These are phyloP conservation scores for Lipophrys pholis DNA, from an alignment of 2,113 vertebrate species.

Conservation along the genomic window DNA sequence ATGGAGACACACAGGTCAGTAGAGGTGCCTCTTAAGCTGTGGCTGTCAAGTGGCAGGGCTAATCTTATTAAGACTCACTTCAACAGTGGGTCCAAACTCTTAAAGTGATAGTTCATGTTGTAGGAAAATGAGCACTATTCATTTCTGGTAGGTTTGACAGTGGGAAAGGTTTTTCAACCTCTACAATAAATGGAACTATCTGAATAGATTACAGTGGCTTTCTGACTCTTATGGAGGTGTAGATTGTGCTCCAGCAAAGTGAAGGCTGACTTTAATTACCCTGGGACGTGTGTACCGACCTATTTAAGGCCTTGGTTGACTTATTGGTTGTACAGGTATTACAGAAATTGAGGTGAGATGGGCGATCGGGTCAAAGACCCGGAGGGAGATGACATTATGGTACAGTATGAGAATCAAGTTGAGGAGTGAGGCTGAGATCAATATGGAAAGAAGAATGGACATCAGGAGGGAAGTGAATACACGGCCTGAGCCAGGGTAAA, in stretches of 20 bases:
- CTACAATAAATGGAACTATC: not conserved
- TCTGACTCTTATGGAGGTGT: not conserved
- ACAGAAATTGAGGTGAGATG: constrained; percentile 9
- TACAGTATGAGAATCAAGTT: not conserved
- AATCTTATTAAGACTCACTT: constrained; percentile 78
- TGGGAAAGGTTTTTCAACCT: not conserved
- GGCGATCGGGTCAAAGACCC: constrained; percentile 5
- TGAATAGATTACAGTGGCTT: not conserved
- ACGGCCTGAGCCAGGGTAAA: not conserved
- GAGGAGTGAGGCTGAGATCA: constrained; percentile 1
- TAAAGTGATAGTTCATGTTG: constrained; percentile 63
- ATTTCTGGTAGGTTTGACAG: not conserved
- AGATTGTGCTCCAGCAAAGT: constrained; percentile 11
- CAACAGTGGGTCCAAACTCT: constrained; percentile 46
- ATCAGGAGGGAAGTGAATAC: constrained; percentile 16
- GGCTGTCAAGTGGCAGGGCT: constrained; percentile 74
- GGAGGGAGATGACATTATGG: constrained; percentile 20
- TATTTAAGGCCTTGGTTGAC: constrained; percentile 2
- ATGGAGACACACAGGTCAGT: constrained; percentile 63
- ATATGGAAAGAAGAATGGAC: constrained; percentile 24
- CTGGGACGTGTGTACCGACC: constrained; percentile 1
- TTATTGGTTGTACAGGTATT: constrained; percentile 15
- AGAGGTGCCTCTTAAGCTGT: constrained; percentile 65
- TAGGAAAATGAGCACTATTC: constrained; percentile 11
- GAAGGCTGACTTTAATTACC: constrained; percentile 25